Evolutionary conservation across 2,797 vertebrate species (phyloP).

Genomic region (Ctenopoma kingsleyae): DNA sequence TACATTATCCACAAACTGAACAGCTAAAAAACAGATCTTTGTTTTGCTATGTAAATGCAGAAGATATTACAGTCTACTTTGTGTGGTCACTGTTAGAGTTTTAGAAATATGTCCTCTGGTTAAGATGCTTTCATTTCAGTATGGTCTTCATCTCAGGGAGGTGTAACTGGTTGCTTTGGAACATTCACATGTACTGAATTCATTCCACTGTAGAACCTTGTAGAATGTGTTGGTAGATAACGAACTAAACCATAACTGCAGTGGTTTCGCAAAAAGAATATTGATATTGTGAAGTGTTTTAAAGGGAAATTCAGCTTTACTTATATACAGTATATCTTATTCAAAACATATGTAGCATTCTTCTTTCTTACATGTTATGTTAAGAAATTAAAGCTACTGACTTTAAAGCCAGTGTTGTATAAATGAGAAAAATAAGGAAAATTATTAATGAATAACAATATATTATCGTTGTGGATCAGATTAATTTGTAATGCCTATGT

Average conservation of each 20-base stretch:
- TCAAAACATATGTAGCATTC: conserved; percentile 71
- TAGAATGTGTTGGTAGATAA: conserved; percentile 50
- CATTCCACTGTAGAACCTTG: conserved; percentile 61
- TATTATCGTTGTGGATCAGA: conserved; percentile 59
- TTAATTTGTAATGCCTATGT: conserved; percentile 57
- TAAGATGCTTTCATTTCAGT: conserved; percentile 52
- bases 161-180: conserved; percentile 57
- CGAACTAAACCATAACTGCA: conserved; percentile 38
- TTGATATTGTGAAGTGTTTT: conserved; percentile 58
- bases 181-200: conserved; percentile 54
- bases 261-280: conserved; percentile 42
- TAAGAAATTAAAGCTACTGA: conserved; percentile 53
- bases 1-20: not conserved
- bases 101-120: conserved; percentile 26
- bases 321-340: conserved; percentile 41
- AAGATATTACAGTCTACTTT: conserved; percentile 14
- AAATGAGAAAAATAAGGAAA: conserved; percentile 32
- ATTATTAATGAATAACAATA: conserved; percentile 30
- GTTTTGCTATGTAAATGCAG: conserved; percentile 20
- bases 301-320: conserved; percentile 52
- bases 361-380: conserved; percentile 64
- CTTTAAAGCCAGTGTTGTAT: conserved; percentile 53
- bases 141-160: conserved; percentile 80
- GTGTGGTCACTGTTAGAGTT: conserved; percentile 24
- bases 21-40: not conserved